These are phyloP conservation scores for Carcharodon carcharias DNA, from an alignment of 2,797 vertebrate species.

Conservation along the genomic window DNA sequence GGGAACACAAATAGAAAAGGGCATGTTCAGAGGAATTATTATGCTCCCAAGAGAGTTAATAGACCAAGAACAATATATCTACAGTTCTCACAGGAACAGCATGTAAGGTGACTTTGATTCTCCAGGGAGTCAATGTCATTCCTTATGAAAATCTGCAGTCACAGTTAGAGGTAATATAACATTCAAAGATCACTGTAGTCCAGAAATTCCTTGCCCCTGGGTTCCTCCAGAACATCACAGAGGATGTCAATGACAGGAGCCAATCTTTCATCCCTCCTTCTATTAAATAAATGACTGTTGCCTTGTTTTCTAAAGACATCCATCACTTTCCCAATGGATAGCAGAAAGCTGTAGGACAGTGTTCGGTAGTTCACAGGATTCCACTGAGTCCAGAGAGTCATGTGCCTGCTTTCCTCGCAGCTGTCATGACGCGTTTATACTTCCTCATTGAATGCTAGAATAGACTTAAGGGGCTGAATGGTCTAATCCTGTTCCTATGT, in stretches of 20 bases:
- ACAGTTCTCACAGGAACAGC: background rate
- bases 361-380: background rate
- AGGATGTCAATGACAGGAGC: background rate
- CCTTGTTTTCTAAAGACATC: background rate
- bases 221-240: background rate
- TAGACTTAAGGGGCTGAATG: background rate
- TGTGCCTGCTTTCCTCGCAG: background rate
- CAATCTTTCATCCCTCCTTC: background rate
- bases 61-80: background rate
- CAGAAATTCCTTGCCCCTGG: background rate
- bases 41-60: background rate
- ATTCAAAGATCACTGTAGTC: background rate
- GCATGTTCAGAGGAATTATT: background rate
- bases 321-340: background rate
- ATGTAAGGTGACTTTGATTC: background rate
- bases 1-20: background rate
- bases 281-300: background rate
- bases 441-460: background rate
- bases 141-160: background rate
- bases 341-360: background rate
- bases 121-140: background rate
- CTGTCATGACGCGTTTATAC: background rate
- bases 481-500: background rate
- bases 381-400: no score
- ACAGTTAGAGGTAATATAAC: background rate